Conservation (phyloP, 2,113 vertebrate genomes). For the Fulica atra region DNA sequence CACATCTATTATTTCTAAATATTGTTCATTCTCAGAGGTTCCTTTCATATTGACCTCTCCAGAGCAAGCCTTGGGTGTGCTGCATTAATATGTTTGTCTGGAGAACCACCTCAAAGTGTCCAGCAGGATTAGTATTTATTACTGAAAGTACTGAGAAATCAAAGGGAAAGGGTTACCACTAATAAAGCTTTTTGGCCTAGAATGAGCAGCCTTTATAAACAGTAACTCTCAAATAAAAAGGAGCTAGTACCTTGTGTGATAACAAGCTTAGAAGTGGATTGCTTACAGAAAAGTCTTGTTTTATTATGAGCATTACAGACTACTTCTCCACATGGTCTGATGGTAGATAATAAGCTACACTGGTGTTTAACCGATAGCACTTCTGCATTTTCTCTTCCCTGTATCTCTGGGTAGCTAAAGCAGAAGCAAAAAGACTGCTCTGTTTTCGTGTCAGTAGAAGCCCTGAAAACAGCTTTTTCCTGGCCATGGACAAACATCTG, state of each 20-base stretch:
- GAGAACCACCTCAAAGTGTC: neutral
- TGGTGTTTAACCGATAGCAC: neutral
- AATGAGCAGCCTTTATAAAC: neutral
- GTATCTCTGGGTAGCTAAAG: neutral
- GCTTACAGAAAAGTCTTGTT: neutral
- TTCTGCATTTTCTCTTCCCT: neutral
- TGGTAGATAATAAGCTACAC: neutral
- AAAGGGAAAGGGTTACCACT: slow-evolving; percentile 10
- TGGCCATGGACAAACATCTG: neutral
- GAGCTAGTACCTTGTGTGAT: neutral
- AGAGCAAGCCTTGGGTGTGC: neutral
- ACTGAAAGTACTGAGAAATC: neutral
- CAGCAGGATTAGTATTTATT: neutral
- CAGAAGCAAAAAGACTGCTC: neutral
- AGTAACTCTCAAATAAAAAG: neutral
- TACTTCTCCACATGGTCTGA: neutral
- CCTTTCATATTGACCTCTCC: neutral
- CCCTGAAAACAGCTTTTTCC: neutral
- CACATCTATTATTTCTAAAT: neutral
- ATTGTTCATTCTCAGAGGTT: neutral
- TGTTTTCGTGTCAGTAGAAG: neutral
- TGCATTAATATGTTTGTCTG: neutral
- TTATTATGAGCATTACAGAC: neutral
- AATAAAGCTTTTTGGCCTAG: neutral
- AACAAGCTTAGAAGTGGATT: neutral